Evolutionary conservation across 2,888 invertebrate species (phyloP), one percentile per base, ranked within the genome.

Genomic region (Tuta absoluta): DNA sequence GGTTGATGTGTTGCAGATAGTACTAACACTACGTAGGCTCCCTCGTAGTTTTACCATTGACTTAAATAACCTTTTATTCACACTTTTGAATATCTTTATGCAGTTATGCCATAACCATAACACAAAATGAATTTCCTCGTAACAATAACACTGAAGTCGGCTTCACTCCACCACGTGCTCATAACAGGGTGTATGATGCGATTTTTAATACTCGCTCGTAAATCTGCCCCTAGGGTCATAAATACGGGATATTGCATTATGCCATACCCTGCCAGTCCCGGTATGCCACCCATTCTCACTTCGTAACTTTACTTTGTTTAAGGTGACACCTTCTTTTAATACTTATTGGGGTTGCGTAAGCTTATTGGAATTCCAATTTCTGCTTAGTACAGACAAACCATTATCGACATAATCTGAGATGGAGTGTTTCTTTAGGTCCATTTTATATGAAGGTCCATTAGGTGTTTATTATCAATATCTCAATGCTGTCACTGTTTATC

Each of bases 171-270:
- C 62, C 62, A 53, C 41, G 53, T 62, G 62, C 23, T 53, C 51
- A 53, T 53, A 62, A 62, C 53, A 21, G 38, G 45, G 63, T 24
- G 56, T 66, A 65, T 66, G 66, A 66, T 61, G 61, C 63, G 48
- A 68, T 68, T 66, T 64, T 62, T 67, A 68, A 69, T 68, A 60
- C 62, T 57, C 33, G 61, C 48, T 66, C 68, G 65, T 71, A 69
- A 69, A 69, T 71, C 45, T 58, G 38, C 58, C 51, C 48, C 38
- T 14, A 48, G 33, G 41, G 61, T 58, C 65, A 62, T 70, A 70
- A 68, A 70, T 67, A 66, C 41, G 21, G 62, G 21, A 65, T 66
- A 68, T 70, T 67, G 60, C 62, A 63, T 69, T 69, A 68, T 66
- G 63, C 12, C 21, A 51, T 19, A 19, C 49, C 49, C 3, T 12